A percentile compares a stretch with the other conserved stretches of the same genome.
phyloP scores from a whole-genome alignment of 2,888 invertebrate species.

The Dryobota labecula region DNA sequence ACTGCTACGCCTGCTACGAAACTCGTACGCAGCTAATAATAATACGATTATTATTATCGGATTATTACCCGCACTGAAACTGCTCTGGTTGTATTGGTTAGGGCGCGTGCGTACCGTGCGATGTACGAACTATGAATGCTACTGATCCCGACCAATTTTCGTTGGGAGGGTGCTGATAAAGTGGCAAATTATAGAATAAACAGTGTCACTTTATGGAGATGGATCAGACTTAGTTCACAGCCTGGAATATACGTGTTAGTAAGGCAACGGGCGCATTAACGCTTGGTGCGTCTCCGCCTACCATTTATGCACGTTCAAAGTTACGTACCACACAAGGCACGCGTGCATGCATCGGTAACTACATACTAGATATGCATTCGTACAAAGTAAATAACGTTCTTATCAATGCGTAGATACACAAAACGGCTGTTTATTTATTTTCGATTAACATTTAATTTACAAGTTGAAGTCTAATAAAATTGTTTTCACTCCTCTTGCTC shows the following conservation, averaged over 20 bases:
- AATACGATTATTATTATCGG: conserved; percentile 71
- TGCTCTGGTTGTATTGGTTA: conserved; percentile 62
- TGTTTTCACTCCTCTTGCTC: too few relatives aligned
- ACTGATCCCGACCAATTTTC: conserved; percentile 73
- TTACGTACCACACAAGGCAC: conserved; percentile 4
- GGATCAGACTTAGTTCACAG: conserved; percentile 66
- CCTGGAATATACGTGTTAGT: conserved; percentile 55
- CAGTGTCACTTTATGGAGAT: conserved; percentile 72
- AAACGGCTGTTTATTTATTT: conserved; percentile 28
- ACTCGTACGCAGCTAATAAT: conserved; percentile 73
- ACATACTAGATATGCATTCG: conserved; percentile 19
- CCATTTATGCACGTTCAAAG: conserved; percentile 28
- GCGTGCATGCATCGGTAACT: conserved; percentile 32
- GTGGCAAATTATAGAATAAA: conserved; percentile 79
- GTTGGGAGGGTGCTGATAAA: conserved; percentile 73
- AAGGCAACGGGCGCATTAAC: conserved; percentile 37
- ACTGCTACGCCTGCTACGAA: conserved; percentile 82
- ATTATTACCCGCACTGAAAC: conserved; percentile 72
- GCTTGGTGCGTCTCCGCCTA: not conserved
- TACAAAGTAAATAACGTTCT: conserved; percentile 28
- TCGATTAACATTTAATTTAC: not conserved
- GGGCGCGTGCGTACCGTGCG: conserved; percentile 80
- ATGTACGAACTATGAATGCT: conserved; percentile 79
- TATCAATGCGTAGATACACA: conserved; percentile 43
- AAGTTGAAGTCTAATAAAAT: not conserved